Evolutionary conservation across 2,797 vertebrate genomes (phyloP).

Genomic region (Galago senegalensis): DNA sequence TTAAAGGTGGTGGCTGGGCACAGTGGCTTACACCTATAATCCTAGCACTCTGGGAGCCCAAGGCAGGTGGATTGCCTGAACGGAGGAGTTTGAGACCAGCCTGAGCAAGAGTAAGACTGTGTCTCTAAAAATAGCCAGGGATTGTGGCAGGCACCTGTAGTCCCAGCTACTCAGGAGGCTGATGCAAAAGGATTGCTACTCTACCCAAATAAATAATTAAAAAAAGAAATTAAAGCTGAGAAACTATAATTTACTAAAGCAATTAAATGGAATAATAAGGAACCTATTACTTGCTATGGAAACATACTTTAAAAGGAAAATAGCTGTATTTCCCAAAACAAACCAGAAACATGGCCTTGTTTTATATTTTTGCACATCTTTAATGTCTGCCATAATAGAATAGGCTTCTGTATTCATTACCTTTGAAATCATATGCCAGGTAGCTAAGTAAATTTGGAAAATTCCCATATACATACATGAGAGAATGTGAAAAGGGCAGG

Average conservation of each 20-base stretch:
- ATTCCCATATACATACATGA: background rate
- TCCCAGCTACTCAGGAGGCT: too few relatives aligned
- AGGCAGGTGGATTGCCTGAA: too few relatives aligned
- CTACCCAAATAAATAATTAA: too few relatives aligned
- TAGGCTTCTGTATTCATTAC: background rate
- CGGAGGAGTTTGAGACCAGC: too few relatives aligned
- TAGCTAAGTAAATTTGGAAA: background rate
- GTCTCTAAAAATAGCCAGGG: too few relatives aligned
- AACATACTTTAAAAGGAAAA: background rate
- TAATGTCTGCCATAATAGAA: background rate
- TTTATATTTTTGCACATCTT: background rate
- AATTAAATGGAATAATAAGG: background rate
- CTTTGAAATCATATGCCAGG: background rate
- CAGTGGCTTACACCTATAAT: too few relatives aligned
- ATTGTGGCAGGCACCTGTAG: too few relatives aligned
- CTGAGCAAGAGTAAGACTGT: too few relatives aligned
- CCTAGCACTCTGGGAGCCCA: too few relatives aligned
- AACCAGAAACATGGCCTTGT: background rate
- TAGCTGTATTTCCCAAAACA: background rate
- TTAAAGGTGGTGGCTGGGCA: background rate
- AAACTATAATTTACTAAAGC: background rate
- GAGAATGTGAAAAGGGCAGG: background rate
- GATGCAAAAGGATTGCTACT: too few relatives aligned
- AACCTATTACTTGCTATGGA: background rate
- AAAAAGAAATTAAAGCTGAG: background rate